phyloP scores from a whole-genome alignment of 2,888 invertebrate genomes.

The Sceliomorpha sp. region DNA sequence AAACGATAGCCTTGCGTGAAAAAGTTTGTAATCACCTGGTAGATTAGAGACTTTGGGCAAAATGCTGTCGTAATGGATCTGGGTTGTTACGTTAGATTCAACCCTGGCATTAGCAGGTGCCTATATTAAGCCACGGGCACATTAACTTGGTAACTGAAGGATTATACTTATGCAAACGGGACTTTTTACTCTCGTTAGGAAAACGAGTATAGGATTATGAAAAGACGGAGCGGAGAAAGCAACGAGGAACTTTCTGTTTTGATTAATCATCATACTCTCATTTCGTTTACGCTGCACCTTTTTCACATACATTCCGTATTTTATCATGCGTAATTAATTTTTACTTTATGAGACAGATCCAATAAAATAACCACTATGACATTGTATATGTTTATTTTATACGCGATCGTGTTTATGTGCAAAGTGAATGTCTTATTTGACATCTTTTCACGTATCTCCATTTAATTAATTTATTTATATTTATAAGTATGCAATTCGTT shows the following conservation, averaged over 20 bases:
- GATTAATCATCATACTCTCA: slow-evolving; percentile 16
- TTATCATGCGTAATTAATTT: slow-evolving; percentile 1
- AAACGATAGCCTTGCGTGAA: slow-evolving; percentile 24
- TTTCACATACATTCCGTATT: slow-evolving; percentile 4
- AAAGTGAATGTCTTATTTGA: too few relatives aligned
- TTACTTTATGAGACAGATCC: too few relatives aligned
- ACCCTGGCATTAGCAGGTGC: slow-evolving; percentile 37
- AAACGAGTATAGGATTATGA: slow-evolving; percentile 40
- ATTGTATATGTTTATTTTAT: too few relatives aligned
- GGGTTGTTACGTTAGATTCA: slow-evolving; percentile 35
- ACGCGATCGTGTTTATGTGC: too few relatives aligned
- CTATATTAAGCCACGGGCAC: slow-evolving; percentile 37
- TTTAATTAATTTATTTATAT: too few relatives aligned
- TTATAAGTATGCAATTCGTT: too few relatives aligned
- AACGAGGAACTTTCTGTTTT: slow-evolving; percentile 21
- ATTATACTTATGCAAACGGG: slow-evolving; percentile 51
- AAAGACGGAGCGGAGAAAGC: slow-evolving; percentile 7
- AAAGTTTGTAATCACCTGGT: slow-evolving; percentile 26
- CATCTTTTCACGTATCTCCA: too few relatives aligned
- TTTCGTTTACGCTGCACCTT: slow-evolving; percentile 12
- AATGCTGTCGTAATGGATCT: slow-evolving; percentile 43
- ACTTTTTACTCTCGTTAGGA: slow-evolving; percentile 48
- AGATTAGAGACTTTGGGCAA: slow-evolving; percentile 44
- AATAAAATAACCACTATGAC: too few relatives aligned
- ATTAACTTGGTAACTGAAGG: slow-evolving; percentile 50